Evolutionary conservation across 2,888 invertebrate genomes (phyloP).

Genomic region (Ochropacha duplaris): DNA sequence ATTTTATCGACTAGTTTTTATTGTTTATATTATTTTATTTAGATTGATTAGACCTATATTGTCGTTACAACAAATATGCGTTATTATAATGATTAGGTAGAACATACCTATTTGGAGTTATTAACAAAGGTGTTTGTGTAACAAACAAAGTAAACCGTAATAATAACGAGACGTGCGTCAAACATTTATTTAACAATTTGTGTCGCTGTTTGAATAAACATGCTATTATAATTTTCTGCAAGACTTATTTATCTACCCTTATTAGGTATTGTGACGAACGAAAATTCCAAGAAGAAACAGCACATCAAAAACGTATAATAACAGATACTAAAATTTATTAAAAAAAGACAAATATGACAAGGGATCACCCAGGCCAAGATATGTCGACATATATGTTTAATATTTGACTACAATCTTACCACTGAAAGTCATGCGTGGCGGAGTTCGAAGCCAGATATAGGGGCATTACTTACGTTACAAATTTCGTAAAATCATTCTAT

Average conservation of each 20-base stretch:
- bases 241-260: not conserved
- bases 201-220: not conserved
- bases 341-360: not conserved
- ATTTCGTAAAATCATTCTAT: no score
- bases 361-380: not conserved
- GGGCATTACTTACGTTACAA: no score
- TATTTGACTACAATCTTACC: no score
- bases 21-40: no score
- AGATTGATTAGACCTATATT: no score
- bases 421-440: no score
- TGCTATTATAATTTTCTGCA: not conserved
- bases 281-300: not conserved
- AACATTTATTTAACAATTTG: not conserved
- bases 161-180: not conserved
- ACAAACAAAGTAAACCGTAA: not conserved
- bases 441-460: no score
- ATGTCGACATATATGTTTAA: no score
- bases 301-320: not conserved
- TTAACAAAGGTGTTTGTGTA: not conserved
- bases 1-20: no score
- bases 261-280: not conserved
- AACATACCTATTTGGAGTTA: no score
- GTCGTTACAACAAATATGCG: no score
- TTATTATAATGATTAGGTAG: no score
- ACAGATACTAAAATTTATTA: not conserved